Base-by-base conservation (phyloP, 1,140 invertebrate genomes). In the Harlomillsia oculata region DNA sequence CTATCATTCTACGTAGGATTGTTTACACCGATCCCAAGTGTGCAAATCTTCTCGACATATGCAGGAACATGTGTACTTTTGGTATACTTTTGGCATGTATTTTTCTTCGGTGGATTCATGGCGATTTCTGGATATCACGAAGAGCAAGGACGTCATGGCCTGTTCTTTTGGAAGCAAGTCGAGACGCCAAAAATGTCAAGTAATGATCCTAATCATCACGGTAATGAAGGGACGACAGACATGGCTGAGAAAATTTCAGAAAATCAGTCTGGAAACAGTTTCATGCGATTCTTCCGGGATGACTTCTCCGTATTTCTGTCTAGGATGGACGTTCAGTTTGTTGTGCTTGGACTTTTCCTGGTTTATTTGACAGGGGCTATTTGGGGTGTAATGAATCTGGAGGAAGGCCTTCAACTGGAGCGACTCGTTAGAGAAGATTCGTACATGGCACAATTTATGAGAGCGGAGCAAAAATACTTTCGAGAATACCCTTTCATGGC, bases 11-110 rank as follows among this genome's bases (percentile, higher is more conserved):
- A 85, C 70, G 94, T 97, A 52, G 93, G 94, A 20, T 87, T 93
- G 59, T 83, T 91, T 61, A 93, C 89, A 20, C 88, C 90, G 1
- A 97, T 97, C 66, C 90, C 90, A 21, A 89, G 87, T 5, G 89
- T 97, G 2, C 82, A 87, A 68, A 95, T 97, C 64, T 97, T 97
- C 74, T 97, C 92, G 74, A 85, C 92, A 64, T 97, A 96, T 71
- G 54, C 70, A 87, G 90, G 90, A 67, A 81, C 89, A 29, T 89
- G 92, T 0, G 88, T 97, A 2, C 77, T 84, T 39, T 89, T 95
- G 64, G 93, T 91, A 3, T 97, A 95, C 72, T 67, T 95, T 2
- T 96, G 90, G 80, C 92, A 97, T 70, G 74, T 96, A 45, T 94
- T 89, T 2, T 92, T 97, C 76, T 96, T 97, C 71, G 82, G 86